These are phyloP conservation scores for Catajapyx aquilonaris DNA, from an alignment of 1,140 invertebrate species.

Conservation along the genomic window DNA sequence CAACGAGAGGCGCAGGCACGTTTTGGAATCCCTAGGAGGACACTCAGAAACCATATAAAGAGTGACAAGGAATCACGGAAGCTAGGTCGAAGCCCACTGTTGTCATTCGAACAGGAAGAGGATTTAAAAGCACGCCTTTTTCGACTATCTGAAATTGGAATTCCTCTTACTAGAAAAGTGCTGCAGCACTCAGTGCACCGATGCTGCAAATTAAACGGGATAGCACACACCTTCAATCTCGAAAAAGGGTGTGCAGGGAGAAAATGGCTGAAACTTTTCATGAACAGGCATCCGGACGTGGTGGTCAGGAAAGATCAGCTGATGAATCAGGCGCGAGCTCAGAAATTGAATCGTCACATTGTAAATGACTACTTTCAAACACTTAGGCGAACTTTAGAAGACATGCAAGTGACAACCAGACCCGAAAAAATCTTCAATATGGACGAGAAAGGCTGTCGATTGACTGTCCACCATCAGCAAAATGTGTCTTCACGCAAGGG, in stretches of 20 bases:
- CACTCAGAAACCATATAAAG: background rate
- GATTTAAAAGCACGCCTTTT: constrained; percentile 13
- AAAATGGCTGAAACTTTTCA: constrained; percentile 13
- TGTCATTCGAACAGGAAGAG: constrained; percentile 12
- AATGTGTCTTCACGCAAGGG: constrained; percentile 18
- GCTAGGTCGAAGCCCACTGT: constrained; percentile 12
- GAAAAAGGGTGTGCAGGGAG: constrained; percentile 11
- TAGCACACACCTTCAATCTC: background rate
- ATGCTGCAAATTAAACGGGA: constrained; percentile 9
- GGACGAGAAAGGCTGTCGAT: constrained; percentile 21
- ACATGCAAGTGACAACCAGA: constrained; percentile 12
- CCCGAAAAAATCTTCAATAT: constrained; percentile 19
- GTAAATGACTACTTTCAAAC: constrained; percentile 17
- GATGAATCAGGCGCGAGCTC: constrained; percentile 16
- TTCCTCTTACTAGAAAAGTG: constrained; percentile 13
- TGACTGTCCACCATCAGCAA: constrained; percentile 18
- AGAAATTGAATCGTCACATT: constrained; percentile 18
- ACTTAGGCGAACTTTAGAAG: constrained; percentile 13
- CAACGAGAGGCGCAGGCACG: too few relatives aligned
- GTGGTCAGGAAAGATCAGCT: constrained; percentile 15
- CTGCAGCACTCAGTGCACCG: constrained; percentile 11
- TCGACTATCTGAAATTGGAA: constrained; percentile 12
- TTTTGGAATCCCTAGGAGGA: background rate
- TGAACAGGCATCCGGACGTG: constrained; percentile 12
- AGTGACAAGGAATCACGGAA: background rate